A percentile compares a stretch with the other conserved stretches of the same genome.
These are phyloP conservation scores for Melanostoma scalare DNA, from an alignment of 2,888 invertebrate genomes.

Conservation along the genomic window DNA sequence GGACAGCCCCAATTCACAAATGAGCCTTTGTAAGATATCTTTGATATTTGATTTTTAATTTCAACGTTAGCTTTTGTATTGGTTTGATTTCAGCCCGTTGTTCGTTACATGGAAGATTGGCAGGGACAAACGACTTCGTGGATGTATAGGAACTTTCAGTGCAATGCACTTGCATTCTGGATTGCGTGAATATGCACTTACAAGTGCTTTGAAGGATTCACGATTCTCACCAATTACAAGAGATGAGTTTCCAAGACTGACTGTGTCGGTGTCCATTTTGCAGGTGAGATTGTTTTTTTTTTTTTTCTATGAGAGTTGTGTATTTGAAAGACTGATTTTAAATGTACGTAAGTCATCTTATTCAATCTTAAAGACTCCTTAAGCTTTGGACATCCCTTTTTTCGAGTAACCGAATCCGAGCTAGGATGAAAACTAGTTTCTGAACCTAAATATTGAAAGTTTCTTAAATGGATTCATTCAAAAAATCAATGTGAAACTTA, in stretches of 20 bases:
- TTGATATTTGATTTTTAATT: slow-evolving; percentile 76
- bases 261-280: slow-evolving; percentile 97
- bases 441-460: too few species aligned
- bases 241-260: slow-evolving; percentile 95
- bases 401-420: too few species aligned
- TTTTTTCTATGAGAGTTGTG: too few species aligned
- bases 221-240: slow-evolving; percentile 96
- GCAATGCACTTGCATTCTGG: slow-evolving; percentile 97
- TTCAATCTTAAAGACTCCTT: too few species aligned
- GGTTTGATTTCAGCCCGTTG: slow-evolving; percentile 89
- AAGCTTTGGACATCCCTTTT: too few species aligned
- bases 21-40: slow-evolving; percentile 93
- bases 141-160: slow-evolving; percentile 99
- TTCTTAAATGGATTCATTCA: too few species aligned
- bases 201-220: slow-evolving; percentile 98
- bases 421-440: too few species aligned
- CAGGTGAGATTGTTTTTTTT: slow-evolving; percentile 82
- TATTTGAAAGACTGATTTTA: too few species aligned
- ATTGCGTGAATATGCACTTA: slow-evolving; percentile 97
- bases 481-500: too few species aligned
- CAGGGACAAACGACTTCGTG: slow-evolving; percentile 95
- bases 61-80: slow-evolving; percentile 41
- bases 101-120: slow-evolving; percentile 99
- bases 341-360: too few species aligned
- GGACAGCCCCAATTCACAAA: slow-evolving; percentile 96